Evolutionary conservation across 2,888 invertebrate species (phyloP), one percentile per base, ranked within the genome.

Genomic region (Trichacis sp.): DNA sequence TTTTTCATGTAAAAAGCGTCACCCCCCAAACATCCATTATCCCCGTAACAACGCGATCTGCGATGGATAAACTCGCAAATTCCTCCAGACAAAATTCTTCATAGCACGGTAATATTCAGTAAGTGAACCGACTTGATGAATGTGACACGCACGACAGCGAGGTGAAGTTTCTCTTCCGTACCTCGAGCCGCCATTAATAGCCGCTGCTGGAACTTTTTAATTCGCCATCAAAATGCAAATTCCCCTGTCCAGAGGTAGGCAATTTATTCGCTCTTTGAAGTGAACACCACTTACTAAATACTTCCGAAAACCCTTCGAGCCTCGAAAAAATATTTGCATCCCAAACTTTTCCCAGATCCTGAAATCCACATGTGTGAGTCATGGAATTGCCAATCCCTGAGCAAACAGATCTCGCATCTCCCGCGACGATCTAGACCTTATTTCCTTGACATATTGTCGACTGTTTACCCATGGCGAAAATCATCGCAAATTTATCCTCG

Each of bases 221-320:
- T 78, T 77, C 76, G 76, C 76, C 73, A 77, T 79, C 77, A 77
- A 79, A 74, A 79, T 79, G 79, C 76, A 77, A 78, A 79, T 79
- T 77, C 76, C 59, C 75, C 74, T 73, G 76, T 71, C 71, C 70
- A n/a, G n/a, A 73, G 68, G 57, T 69, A 67, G 68, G 73, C 72
- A 76, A 77, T 77, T 76, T 75, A 76, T 74, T 71, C 73, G 68
- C 73, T 72, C 72, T 76, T 75, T 71, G 72, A 75, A 72, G 69
- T 70, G 64, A 73, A 74, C 75, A 71, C 74, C 73, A 73, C 75
- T 76, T 72, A 64, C 66, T 71, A 74, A 77, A 57, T 66, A 66
- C 53, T 61, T 51, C 14, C 38, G 45, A 57, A 54, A 52, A 24
- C 14, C 40, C 14, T 46, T 36, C 12, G 36, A 11, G 24, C 24